Percentiles rank a stretch among this genome's conserved stretches.
phyloP scores from a whole-genome alignment of 2,888 invertebrate species.

The Drosophila paramelanica region DNA sequence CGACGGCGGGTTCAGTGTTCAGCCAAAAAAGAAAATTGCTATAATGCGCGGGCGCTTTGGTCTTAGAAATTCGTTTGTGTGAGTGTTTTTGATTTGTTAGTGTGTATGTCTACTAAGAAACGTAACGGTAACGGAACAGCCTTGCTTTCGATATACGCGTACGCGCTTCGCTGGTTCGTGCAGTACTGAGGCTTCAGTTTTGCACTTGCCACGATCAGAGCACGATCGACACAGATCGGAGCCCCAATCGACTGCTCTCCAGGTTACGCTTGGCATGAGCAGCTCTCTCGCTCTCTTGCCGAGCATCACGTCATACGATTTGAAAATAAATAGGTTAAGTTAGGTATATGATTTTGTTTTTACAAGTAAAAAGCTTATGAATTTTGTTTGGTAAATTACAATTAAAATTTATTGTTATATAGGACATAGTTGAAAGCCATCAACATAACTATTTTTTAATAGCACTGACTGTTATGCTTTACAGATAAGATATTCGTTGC shows the following conservation, averaged over 20 bases:
- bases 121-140: slow-evolving; percentile 64
- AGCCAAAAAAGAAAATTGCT: slow-evolving; percentile 62
- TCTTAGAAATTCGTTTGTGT: slow-evolving; percentile 59
- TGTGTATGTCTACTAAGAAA: slow-evolving; percentile 50
- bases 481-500: too few relatives aligned
- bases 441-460: too few relatives aligned
- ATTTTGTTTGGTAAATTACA: too few relatives aligned
- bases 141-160: slow-evolving; percentile 52
- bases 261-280: slow-evolving; percentile 20
- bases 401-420: too few relatives aligned
- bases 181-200: slow-evolving; percentile 72
- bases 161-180: slow-evolving; percentile 75
- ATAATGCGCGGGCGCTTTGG: slow-evolving; percentile 65
- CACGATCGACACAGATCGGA: slow-evolving; percentile 38
- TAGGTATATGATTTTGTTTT: too few relatives aligned
- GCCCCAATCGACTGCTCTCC: slow-evolving; percentile 22
- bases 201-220: slow-evolving; percentile 72
- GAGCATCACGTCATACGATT: slow-evolving; percentile 14
- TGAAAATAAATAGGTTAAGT: slow-evolving; percentile 1
- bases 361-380: too few relatives aligned
- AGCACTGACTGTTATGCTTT: too few relatives aligned
- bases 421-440: too few relatives aligned
- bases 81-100: slow-evolving; percentile 34
- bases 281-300: slow-evolving; percentile 2
- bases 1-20: slow-evolving; percentile 45